phyloP scores from a whole-genome alignment of 2,797 vertebrate genomes.

The Ataeniobius toweri region DNA sequence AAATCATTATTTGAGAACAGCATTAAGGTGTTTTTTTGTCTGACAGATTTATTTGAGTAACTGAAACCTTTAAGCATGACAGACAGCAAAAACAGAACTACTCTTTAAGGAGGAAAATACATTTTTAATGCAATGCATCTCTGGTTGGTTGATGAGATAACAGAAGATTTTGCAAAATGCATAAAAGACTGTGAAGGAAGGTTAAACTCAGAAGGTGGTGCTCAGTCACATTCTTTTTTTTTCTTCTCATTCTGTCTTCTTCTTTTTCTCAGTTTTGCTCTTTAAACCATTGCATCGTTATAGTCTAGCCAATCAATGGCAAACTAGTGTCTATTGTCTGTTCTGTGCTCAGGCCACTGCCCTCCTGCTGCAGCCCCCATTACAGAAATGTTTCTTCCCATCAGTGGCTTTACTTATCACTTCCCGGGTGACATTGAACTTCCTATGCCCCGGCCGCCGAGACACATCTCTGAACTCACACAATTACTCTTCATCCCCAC shows the following conservation, averaged over 20 bases:
- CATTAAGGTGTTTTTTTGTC: neutral
- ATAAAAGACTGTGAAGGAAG: slow-evolving; percentile 52
- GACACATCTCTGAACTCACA: slow-evolving; percentile 88
- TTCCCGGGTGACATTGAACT: slow-evolving; percentile 90
- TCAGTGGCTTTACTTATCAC: slow-evolving; percentile 82
- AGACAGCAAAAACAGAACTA: slow-evolving; percentile 7
- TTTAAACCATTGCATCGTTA: slow-evolving; percentile 76
- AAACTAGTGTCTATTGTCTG: slow-evolving; percentile 81
- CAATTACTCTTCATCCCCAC: slow-evolving; percentile 96
- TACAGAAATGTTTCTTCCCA: slow-evolving; percentile 85
- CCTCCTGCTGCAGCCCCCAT: slow-evolving; percentile 68
- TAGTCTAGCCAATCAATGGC: slow-evolving; percentile 80
- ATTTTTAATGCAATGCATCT: neutral
- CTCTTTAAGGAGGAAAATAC: slow-evolving; percentile 58
- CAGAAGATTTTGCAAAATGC: slow-evolving; percentile 35
- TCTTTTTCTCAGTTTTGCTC: slow-evolving; percentile 40
- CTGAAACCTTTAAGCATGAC: neutral
- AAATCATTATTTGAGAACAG: too few relatives aligned
- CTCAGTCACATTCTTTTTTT: slow-evolving; percentile 27
- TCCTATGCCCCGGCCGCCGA: slow-evolving; percentile 85
- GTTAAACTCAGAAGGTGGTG: slow-evolving; percentile 52
- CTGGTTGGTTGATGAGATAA: slow-evolving; percentile 48
- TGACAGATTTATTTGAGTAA: neutral
- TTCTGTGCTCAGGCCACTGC: slow-evolving; percentile 65
- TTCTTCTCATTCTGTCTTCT: slow-evolving; percentile 19